Conservation (phyloP, 2,797 vertebrate species). For the Spinus pinus region DNA sequence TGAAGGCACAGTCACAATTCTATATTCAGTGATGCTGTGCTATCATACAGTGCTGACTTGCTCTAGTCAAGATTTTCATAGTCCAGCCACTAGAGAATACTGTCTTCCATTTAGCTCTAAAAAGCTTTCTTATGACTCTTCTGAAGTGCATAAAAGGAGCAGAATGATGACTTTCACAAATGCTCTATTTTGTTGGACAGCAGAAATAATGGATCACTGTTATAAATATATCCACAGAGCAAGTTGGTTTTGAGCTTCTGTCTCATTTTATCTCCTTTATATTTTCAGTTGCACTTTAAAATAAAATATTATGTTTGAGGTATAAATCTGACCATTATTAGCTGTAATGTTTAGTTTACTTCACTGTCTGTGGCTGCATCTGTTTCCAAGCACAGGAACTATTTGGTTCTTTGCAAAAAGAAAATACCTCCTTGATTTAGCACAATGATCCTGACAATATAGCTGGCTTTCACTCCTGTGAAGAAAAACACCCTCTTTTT, state of each 20-base stretch:
- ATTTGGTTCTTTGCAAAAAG: background rate
- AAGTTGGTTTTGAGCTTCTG: background rate
- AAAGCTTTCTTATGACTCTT: constrained; percentile 41
- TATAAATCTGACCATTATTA: constrained; percentile 35
- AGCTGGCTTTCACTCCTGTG: background rate
- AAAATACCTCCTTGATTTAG: constrained; percentile 4
- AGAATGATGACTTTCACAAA: constrained; percentile 40
- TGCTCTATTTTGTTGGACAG: background rate
- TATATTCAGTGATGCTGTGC: background rate
- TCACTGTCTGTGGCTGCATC: background rate
- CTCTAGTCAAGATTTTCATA: constrained; percentile 3
- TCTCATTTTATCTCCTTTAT: background rate
- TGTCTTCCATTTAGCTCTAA: constrained; percentile 31
- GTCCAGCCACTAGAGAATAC: constrained; percentile 9
- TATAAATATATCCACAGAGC: background rate
- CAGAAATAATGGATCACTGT: constrained; percentile 16
- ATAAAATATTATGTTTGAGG: constrained; percentile 15
- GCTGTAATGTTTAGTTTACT: constrained; percentile 8
- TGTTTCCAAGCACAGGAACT: constrained; percentile 22
- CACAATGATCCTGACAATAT: background rate
- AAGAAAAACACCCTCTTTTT: background rate
- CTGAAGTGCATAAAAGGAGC: constrained; percentile 20
- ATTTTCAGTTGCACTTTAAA: constrained; percentile 20
- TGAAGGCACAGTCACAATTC: constrained; percentile 6
- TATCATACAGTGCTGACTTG: background rate